Percentiles rank a stretch among this genome's conserved stretches.
Evolutionary conservation across 2,888 invertebrate genomes (phyloP).

Genomic region (Cremastinae sp.): DNA sequence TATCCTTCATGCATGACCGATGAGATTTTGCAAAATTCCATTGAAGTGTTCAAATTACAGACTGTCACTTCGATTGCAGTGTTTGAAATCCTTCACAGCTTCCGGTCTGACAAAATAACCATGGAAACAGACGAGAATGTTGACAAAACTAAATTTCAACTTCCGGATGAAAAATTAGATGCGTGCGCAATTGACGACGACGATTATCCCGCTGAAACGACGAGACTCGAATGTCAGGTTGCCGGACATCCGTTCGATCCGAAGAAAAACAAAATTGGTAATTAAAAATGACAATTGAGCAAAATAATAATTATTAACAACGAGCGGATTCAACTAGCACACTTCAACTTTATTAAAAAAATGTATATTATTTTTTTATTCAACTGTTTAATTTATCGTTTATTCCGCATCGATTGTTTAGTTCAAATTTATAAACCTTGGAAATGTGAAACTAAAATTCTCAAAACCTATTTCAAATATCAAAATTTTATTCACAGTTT

Average conservation of each 20-base stretch:
- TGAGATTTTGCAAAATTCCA: no score
- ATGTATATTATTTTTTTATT: no score
- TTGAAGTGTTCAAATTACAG: background rate
- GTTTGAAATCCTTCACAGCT: conserved; percentile 44
- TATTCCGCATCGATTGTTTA: no score
- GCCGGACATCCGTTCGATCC: conserved; percentile 84
- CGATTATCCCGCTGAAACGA: conserved; percentile 76
- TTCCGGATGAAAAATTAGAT: conserved; percentile 42
- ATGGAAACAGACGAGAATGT: conserved; percentile 39
- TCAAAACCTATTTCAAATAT: no score
- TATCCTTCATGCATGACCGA: no score
- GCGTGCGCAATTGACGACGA: conserved; percentile 38
- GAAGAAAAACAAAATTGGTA: conserved; percentile 82
- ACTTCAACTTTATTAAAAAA: no score
- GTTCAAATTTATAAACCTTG: no score
- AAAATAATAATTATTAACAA: background rate
- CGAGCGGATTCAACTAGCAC: no score
- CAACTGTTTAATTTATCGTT: no score
- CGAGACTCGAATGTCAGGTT: conserved; percentile 83
- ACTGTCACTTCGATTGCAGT: conserved; percentile 16
- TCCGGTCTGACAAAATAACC: conserved; percentile 37
- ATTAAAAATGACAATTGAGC: conserved; percentile 1
- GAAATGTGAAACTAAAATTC: no score
- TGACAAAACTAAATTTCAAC: background rate
- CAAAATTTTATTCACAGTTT: no score